Evolutionary conservation across 2,113 vertebrate species (phyloP).

Genomic region (Cyanoderma ruficeps): DNA sequence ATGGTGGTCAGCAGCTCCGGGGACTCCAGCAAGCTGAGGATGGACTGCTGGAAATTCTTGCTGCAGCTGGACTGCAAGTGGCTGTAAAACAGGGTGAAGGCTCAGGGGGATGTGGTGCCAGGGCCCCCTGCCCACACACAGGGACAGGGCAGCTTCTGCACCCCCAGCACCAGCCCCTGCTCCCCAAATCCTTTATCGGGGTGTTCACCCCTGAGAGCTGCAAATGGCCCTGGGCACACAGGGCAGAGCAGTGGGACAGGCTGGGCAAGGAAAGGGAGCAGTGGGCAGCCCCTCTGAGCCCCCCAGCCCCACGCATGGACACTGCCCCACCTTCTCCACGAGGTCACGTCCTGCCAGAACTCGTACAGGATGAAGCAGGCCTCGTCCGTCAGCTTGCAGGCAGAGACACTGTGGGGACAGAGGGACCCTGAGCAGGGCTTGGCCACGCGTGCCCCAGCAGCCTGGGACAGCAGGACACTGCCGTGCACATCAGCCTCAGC

Average conservation of each 20-base stretch:
- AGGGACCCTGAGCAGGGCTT: neutral
- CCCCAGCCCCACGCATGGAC: neutral
- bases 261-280: neutral
- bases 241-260: neutral
- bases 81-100: slow-evolving; percentile 48
- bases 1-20: slow-evolving; percentile 90
- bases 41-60: slow-evolving; percentile 88
- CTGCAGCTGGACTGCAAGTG: slow-evolving; percentile 88
- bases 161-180: neutral
- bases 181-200: neutral
- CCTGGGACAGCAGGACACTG: neutral
- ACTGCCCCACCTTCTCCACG: slow-evolving; percentile 90
- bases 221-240: fast-evolving
- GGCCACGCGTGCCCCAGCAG: fast-evolving
- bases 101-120: neutral
- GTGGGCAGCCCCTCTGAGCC: neutral
- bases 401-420: slow-evolving; percentile 79
- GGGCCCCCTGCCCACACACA: fast-evolving
- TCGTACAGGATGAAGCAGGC: slow-evolving; percentile 90
- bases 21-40: slow-evolving; percentile 86
- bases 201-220: neutral
- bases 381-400: slow-evolving; percentile 85
- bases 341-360: slow-evolving; percentile 91
- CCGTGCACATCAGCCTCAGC: neutral
- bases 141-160: neutral